Base-by-base conservation (phyloP, 2,888 invertebrate genomes). In the Acleris literana region DNA sequence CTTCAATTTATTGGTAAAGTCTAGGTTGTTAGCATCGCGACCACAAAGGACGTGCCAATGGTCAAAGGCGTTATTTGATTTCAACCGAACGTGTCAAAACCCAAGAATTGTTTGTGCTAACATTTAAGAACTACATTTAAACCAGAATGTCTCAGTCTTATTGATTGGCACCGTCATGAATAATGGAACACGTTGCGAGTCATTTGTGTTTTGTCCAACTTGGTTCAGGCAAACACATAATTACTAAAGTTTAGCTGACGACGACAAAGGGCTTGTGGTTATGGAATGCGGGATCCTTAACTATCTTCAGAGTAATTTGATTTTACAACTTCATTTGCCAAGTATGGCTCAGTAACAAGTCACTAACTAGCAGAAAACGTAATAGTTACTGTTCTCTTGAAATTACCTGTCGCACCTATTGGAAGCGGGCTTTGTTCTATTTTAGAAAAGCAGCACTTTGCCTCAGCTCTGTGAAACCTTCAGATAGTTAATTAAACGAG, bases 161-260 rank as follows among this genome's bases (percentile, higher is more conserved):
- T 55, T 56, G 53, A 65, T 61, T 61, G 65, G 55, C 29, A 20
- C 33, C 51, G 7, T 66, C 59, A 70, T 68, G 67, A 70, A 75
- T 73, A 73, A 74, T 72, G 64, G 63, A 67, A 39, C 51, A 6
- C 46, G 33, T 22, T 52, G 52, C 33, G 39, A 61, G 64, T 57
- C 55, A 57, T 43, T 53, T 46, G 49, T 57, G 61, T 68, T 60
- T 63, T 70, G 59, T 70, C 68, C 39, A 68, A 72, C 68, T 71
- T 46, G 46, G 54, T 29, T 60, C 18, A 68, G 68, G 63, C 64
- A 56, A 66, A 66, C 63, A 65, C 69, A 64, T 80, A 75, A 80
- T 80, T 76, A 72, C 68, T 48, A 75, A 80, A 79, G 74, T 80
- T 80, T 70, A 59, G 52, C 48, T 61, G 59, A 66, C 73, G 62